Percentiles rank a stretch among this genome's conserved stretches.
phyloP scores from a whole-genome alignment of 2,888 invertebrate species.

The Euplagia quadripunctaria region DNA sequence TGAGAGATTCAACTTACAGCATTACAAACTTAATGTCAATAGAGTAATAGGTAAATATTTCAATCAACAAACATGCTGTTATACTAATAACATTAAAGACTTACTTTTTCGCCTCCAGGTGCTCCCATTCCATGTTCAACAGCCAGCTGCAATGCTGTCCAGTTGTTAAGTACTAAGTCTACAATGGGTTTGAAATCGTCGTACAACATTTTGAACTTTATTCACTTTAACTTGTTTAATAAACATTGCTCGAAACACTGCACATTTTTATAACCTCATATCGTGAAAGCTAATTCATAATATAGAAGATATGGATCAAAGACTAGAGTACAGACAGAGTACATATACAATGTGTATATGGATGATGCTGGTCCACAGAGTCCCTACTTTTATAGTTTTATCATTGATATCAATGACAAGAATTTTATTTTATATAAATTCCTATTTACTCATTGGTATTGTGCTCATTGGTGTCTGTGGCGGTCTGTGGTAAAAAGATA shows the following conservation, averaged over 20 bases:
- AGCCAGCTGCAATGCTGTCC: conserved; percentile 91
- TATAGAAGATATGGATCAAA: no score
- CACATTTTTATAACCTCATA: conserved; percentile 65
- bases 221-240: conserved; percentile 23
- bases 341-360: no score
- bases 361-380: no score
- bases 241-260: conserved; percentile 21
- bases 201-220: conserved; percentile 70
- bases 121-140: conserved; percentile 93
- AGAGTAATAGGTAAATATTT: background rate
- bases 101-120: conserved; percentile 89
- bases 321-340: no score
- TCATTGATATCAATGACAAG: no score
- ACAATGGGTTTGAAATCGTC: conserved; percentile 88
- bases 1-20: background rate
- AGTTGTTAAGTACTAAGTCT: conserved; percentile 90
- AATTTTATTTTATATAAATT: no score
- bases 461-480: no score
- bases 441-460: no score
- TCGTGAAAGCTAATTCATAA: background rate
- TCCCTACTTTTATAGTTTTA: no score
- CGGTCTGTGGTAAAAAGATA: no score
- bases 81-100: background rate
- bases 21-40: background rate
- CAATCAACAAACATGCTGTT: background rate